phyloP scores from a whole-genome alignment of 2,797 vertebrate species.

The Karalla daura region DNA sequence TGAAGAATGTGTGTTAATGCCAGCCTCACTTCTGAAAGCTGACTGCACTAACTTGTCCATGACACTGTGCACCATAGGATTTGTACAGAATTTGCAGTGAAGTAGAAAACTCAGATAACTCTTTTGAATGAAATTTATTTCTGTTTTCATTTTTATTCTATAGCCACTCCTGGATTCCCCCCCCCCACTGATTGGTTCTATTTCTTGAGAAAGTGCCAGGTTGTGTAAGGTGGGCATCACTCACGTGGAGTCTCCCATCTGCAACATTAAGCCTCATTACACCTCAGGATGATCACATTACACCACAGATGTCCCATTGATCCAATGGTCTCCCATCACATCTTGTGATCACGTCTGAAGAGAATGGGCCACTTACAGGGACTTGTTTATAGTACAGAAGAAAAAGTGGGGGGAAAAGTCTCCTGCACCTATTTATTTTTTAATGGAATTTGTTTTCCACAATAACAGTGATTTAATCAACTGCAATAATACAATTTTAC shows the following conservation, averaged over 20 bases:
- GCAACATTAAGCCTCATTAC: constrained; percentile 60
- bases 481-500: constrained; percentile 1
- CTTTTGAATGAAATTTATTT: not conserved
- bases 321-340: constrained; percentile 21
- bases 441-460: not conserved
- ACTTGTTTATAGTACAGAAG: constrained; percentile 12
- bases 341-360: not conserved
- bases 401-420: not conserved
- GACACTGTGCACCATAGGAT: no score
- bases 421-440: not conserved
- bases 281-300: constrained; percentile 33
- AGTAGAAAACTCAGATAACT: not conserved
- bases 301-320: constrained; percentile 30
- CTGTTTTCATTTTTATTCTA: not conserved
- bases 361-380: constrained; percentile 1
- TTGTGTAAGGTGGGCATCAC: constrained; percentile 8
- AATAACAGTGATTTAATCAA: constrained; percentile 9
- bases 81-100: not conserved
- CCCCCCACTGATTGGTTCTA: constrained; percentile 16
- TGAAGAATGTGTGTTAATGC: not conserved
- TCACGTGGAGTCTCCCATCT: constrained; percentile 51
- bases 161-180: no score
- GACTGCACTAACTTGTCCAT: no score
- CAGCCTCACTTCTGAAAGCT: no score
- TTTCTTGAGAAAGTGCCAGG: constrained; percentile 18